These are phyloP conservation scores for Sebastes glaucus DNA, from an alignment of 2,797 vertebrate species.

Conservation along the genomic window DNA sequence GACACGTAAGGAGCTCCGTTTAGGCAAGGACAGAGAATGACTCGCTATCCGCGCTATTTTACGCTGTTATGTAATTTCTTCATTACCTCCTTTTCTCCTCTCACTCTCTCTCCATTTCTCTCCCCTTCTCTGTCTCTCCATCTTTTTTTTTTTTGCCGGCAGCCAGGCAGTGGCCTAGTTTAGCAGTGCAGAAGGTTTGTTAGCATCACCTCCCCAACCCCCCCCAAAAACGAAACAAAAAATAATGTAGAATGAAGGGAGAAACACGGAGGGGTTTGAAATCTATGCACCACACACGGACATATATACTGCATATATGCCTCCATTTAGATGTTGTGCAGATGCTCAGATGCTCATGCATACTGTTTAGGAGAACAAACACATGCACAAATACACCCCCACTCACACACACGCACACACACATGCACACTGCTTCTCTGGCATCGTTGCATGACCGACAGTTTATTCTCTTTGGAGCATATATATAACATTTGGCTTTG, in stretches of 20 bases:
- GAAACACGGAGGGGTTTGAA: neutral
- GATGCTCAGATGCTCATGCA: constrained; percentile 20
- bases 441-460: constrained; percentile 25
- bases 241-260: constrained; percentile 39
- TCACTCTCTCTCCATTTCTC: constrained; percentile 24
- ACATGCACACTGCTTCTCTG: constrained; percentile 9
- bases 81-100: constrained; percentile 42
- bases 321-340: neutral
- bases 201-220: constrained; percentile 42
- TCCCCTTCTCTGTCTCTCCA: constrained; percentile 10
- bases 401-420: neutral
- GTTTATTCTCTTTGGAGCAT: constrained; percentile 29
- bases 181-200: constrained; percentile 68
- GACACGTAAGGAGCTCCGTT: constrained; percentile 6
- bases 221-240: constrained; percentile 49
- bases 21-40: neutral
- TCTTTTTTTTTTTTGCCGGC: constrained; percentile 55
- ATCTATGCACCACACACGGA: neutral
- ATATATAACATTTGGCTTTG: constrained; percentile 19
- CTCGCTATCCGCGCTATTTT: constrained; percentile 12
- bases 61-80: constrained; percentile 54
- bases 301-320: neutral
- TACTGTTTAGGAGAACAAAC: neutral
- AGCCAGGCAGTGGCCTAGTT: constrained; percentile 81
- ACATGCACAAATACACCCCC: neutral